Percentiles rank a stretch among this genome's conserved stretches.
Conservation (phyloP, 2,113 vertebrate genomes). For the Hyperopisus bebe region DNA sequence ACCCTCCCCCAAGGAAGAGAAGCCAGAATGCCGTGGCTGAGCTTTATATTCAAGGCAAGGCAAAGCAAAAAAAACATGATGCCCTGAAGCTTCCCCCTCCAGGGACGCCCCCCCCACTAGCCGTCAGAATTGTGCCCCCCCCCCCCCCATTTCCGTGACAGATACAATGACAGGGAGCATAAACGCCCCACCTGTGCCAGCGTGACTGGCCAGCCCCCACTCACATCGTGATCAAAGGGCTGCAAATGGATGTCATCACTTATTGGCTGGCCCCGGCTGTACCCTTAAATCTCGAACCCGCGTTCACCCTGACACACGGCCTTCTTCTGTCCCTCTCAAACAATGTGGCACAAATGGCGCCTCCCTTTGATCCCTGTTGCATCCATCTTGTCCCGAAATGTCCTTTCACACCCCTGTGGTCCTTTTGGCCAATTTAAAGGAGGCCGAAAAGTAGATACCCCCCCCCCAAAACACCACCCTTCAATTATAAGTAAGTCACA, state of each 20-base stretch:
- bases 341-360: not conserved
- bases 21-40: not conserved
- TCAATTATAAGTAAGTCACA: slow-evolving; percentile 32
- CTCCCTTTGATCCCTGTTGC: not conserved
- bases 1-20: not conserved
- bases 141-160: not conserved
- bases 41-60: not conserved
- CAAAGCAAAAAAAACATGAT: not conserved
- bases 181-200: not conserved
- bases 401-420: not conserved
- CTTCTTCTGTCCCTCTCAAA: not conserved
- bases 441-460: not conserved
- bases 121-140: not conserved
- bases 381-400: not conserved
- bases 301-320: not conserved
- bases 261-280: not conserved
- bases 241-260: not conserved
- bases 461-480: slow-evolving; percentile 5
- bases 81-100: not conserved
- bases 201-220: not conserved
- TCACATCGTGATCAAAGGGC: slow-evolving; percentile 7
- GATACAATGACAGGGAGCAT: not conserved
- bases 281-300: not conserved
- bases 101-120: not conserved
- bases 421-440: not conserved